phyloP scores from a whole-genome alignment of 1,140 invertebrate species.

The Platyura marginata region DNA sequence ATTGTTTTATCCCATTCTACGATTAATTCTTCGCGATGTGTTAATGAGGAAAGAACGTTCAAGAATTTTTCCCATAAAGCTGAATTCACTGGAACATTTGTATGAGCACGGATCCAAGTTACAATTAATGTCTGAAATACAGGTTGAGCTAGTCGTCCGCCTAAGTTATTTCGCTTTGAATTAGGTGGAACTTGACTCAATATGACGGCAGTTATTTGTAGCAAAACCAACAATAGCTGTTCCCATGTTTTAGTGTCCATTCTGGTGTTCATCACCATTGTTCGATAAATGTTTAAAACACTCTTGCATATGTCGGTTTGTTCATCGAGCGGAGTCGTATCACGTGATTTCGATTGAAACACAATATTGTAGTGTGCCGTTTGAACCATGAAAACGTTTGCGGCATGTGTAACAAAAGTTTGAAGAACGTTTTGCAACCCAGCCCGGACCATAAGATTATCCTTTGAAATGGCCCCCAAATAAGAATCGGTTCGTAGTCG shows the following conservation, averaged over 20 bases:
- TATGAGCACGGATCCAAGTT: constrained; percentile 94
- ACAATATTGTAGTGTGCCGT: constrained; percentile 30
- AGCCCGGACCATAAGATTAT: constrained; percentile 58
- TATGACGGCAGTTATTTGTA: constrained; percentile 85
- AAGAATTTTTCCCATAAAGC: constrained; percentile 92
- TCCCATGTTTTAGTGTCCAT: constrained; percentile 90
- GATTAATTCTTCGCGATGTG: constrained; percentile 88
- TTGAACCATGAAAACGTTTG: constrained; percentile 80
- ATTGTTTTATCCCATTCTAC: constrained; percentile 98
- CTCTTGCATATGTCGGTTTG: constrained; percentile 93
- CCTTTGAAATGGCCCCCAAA: constrained; percentile 57
- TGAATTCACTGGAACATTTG: constrained; percentile 75
- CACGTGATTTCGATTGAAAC: constrained; percentile 22
- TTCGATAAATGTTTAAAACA: constrained; percentile 90
- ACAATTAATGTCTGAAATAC: constrained; percentile 93
- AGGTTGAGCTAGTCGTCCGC: constrained; percentile 59
- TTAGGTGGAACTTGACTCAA: constrained; percentile 59
- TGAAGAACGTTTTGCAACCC: constrained; percentile 79
- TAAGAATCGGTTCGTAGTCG: constrained; percentile 67
- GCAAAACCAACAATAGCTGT: constrained; percentile 65
- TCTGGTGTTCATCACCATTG: constrained; percentile 90
- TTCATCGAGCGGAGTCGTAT: constrained; percentile 50
- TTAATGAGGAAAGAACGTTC: constrained; percentile 68
- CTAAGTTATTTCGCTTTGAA: constrained; percentile 19
- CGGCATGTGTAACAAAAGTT: constrained; percentile 87